Conservation (phyloP, 2,113 vertebrate genomes). For the Bombycilla garrulus region DNA sequence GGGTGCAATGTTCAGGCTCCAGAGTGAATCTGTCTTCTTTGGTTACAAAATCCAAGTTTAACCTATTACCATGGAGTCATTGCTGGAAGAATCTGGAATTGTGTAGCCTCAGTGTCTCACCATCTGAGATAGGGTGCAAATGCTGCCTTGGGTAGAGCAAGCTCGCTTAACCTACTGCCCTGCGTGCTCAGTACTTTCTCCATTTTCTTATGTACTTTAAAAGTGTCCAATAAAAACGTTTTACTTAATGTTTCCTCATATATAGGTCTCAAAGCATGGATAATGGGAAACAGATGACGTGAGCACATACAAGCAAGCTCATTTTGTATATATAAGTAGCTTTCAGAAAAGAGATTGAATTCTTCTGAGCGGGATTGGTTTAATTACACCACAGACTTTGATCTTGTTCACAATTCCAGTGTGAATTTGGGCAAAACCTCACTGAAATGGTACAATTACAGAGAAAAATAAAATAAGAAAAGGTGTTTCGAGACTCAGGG, state of each 20-base stretch:
- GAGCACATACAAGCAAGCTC: neutral
- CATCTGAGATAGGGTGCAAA: neutral
- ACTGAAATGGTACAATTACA: neutral
- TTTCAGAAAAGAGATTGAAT: neutral
- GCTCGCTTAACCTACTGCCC: neutral
- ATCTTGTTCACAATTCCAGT: neutral
- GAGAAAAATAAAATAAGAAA: neutral
- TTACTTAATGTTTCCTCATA: conserved; percentile 21
- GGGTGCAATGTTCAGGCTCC: neutral
- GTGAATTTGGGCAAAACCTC: conserved; percentile 10
- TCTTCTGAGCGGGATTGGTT: conserved; percentile 5
- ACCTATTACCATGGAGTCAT: neutral
- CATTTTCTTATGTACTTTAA: neutral
- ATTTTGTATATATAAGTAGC: neutral
- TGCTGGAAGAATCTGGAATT: neutral
- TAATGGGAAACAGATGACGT: conserved; percentile 38
- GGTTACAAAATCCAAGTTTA: neutral
- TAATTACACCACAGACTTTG: conserved; percentile 17
- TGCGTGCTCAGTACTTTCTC: neutral
- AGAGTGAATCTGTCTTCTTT: neutral
- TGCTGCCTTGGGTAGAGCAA: neutral
- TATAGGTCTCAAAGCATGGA: conserved; percentile 8
- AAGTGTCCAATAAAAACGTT: conserved; percentile 42
- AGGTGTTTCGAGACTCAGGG: neutral
- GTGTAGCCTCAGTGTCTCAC: neutral